Conservation (phyloP, 92 coral and sea anemone species). For the Siderastrea siderea region DNA sequence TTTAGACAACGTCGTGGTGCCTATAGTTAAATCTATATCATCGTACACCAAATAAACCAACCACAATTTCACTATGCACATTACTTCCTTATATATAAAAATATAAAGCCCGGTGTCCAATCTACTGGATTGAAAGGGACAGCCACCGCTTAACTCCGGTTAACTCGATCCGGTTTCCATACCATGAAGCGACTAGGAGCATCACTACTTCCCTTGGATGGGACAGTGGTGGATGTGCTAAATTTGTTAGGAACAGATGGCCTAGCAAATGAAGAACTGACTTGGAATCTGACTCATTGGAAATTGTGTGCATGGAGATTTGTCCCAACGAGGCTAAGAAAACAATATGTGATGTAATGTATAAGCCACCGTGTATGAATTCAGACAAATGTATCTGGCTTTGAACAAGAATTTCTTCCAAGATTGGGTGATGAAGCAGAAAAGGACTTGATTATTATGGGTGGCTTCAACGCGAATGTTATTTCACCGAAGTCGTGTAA, state of each 20-base stretch:
- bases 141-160: no score
- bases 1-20: no score
- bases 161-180: no score
- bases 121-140: no score
- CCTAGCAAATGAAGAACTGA: background rate
- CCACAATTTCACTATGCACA: no score
- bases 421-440: slow-evolving; percentile 16
- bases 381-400: background rate
- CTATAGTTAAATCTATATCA: no score
- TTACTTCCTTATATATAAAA: no score
- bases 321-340: background rate
- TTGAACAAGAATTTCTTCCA: slow-evolving; percentile 4
- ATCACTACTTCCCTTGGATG: no score
- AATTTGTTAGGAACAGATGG: background rate
- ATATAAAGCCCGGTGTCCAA: no score
- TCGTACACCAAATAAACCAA: no score
- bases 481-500: slow-evolving; percentile 26
- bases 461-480: slow-evolving; percentile 41
- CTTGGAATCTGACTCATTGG: background rate
- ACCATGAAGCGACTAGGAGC: no score
- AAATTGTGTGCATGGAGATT: background rate
- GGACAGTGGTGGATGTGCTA: background rate
- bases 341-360: background rate
- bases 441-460: slow-evolving; percentile 30
- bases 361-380: background rate